Percentiles rank a stretch among this genome's conserved stretches.
Evolutionary conservation across 2,113 vertebrate species (phyloP).

Genomic region (Phaethornis superciliosus): DNA sequence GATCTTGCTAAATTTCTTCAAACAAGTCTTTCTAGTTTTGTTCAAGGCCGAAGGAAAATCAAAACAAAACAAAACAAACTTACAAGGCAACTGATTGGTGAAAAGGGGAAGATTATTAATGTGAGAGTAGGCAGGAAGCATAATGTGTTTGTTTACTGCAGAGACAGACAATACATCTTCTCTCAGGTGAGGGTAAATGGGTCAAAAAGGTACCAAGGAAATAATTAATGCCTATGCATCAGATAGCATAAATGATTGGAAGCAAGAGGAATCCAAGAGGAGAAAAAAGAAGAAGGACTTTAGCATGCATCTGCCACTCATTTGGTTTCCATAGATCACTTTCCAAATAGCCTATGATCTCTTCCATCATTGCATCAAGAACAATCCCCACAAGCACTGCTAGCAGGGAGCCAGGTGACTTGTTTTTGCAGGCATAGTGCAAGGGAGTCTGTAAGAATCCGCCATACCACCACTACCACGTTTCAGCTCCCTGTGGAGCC

Average conservation of each 20-base stretch:
- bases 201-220: not conserved
- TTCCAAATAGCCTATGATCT: not conserved
- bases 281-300: not conserved
- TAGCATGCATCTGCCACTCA: not conserved
- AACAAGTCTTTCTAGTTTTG: not conserved
- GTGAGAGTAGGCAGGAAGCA: not conserved
- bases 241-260: not conserved
- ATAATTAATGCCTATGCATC: not conserved
- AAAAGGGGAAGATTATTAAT: not conserved
- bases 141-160: not conserved
- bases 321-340: not conserved
- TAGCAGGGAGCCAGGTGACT: not conserved
- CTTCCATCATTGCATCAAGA: not conserved
- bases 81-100: not conserved
- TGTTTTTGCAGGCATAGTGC: accelerated
- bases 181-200: not conserved
- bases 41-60: not conserved
- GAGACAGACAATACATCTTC: not conserved
- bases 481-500: not conserved
- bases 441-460: not conserved
- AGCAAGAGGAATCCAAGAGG: accelerated
- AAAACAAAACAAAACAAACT: not conserved
- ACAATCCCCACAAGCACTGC: accelerated
- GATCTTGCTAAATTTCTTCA: not conserved
- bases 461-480: too few relatives aligned